Percentiles rank a stretch among this genome's conserved stretches.
Evolutionary conservation across 2,888 invertebrate species (phyloP).

Genomic region (Thumatha senex): DNA sequence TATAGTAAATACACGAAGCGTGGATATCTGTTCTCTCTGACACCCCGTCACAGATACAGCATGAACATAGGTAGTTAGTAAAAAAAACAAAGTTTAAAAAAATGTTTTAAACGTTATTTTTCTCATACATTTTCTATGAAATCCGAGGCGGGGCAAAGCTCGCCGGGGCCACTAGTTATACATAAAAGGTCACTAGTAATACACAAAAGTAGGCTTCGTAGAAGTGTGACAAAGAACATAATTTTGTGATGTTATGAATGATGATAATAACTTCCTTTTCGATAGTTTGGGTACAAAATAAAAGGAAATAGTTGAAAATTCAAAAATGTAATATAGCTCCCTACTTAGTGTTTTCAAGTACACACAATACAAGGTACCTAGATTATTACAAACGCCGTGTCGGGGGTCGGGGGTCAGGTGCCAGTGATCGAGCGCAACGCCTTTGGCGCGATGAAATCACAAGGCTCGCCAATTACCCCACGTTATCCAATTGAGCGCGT

Average conservation of each 20-base stretch:
- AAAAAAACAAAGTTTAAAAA: no score
- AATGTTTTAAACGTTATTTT: no score
- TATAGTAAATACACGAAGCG: no score
- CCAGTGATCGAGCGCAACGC: conserved; percentile 32
- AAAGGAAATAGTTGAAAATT: background rate
- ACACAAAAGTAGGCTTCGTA: no score
- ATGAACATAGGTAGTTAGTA: no score
- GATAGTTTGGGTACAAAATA: background rate
- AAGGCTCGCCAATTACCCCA: conserved; percentile 50
- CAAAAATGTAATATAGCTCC: no score
- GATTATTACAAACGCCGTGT: background rate
- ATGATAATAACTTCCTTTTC: background rate
- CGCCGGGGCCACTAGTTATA: no score
- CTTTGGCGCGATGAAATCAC: conserved; percentile 43
- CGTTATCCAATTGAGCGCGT: conserved; percentile 53
- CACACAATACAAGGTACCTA: background rate
- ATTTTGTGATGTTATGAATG: background rate
- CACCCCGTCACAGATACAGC: no score
- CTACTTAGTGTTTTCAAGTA: background rate
- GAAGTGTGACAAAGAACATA: background rate
- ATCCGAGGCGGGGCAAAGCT: no score
- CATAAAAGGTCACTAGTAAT: no score
- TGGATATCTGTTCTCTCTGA: no score
- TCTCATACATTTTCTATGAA: no score
- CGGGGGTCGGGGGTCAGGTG: conserved; percentile 5